Conservation (phyloP, 2,888 invertebrate species). For the Hypomecis atomaria region DNA sequence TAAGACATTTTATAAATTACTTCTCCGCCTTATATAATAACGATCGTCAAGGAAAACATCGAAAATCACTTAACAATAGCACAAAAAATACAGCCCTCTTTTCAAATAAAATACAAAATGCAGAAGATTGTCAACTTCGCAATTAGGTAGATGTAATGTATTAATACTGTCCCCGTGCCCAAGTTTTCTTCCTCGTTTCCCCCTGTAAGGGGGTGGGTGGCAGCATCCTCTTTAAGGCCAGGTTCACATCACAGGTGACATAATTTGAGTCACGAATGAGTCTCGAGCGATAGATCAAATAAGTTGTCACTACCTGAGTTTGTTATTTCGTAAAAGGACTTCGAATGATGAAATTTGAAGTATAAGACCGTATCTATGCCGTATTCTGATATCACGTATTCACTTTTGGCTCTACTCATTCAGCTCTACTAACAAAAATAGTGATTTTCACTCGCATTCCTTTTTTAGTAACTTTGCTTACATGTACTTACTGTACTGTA, state of each 20-base stretch:
- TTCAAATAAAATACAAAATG: slow-evolving; percentile 37
- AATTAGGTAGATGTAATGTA: slow-evolving; percentile 43
- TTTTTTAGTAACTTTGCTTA: too few species aligned
- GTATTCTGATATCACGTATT: too few species aligned
- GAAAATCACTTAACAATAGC: slow-evolving; percentile 12
- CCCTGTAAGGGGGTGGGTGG: slow-evolving; percentile 7
- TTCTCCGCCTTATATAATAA: neutral
- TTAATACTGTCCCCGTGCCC: slow-evolving; percentile 37
- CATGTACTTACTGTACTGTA: too few species aligned
- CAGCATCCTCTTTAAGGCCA: slow-evolving; percentile 8
- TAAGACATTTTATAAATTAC: too few species aligned
- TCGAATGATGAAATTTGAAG: too few species aligned
- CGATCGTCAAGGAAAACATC: slow-evolving; percentile 7
- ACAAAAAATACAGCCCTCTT: slow-evolving; percentile 6
- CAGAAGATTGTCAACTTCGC: slow-evolving; percentile 49
- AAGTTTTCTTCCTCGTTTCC: slow-evolving; percentile 25
- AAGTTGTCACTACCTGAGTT: too few species aligned
- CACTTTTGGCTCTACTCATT: too few species aligned
- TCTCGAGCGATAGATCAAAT: too few species aligned
- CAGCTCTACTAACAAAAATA: too few species aligned
- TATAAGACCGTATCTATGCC: too few species aligned
- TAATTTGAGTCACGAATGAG: neutral
- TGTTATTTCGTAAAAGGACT: too few species aligned
- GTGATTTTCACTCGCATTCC: too few species aligned
- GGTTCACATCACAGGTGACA: neutral